Conservation (phyloP, 2,113 vertebrate species). For the Apteryx owenii region DNA sequence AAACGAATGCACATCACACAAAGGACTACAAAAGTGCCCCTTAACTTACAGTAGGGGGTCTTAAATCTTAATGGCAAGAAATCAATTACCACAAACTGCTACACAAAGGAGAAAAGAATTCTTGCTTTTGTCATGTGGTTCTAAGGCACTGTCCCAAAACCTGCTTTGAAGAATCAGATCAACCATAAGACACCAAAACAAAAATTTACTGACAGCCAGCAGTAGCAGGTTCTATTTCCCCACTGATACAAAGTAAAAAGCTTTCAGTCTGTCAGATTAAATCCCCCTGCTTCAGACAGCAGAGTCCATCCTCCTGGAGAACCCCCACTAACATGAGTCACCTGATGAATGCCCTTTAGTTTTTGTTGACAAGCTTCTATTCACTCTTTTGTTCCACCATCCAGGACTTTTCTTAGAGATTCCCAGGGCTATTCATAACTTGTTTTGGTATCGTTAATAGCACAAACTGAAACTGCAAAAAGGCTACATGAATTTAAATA, state of each 20-base stretch:
- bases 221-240: not conserved
- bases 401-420: rapidly evolving
- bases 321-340: not conserved
- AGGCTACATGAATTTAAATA: rapidly evolving
- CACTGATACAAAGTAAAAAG: not conserved
- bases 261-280: not conserved
- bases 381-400: not conserved
- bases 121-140: not conserved
- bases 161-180: not conserved
- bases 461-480: rapidly evolving
- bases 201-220: not conserved
- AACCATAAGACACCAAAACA: not conserved
- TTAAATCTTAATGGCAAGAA: not conserved
- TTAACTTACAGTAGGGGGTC: not conserved
- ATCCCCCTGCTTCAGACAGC: not conserved
- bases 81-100: not conserved
- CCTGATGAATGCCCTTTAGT: not conserved
- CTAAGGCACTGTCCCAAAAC: not conserved
- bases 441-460: rapidly evolving
- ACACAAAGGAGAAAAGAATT: not conserved
- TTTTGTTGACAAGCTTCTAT: not conserved
- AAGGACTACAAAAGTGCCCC: not conserved
- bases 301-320: not conserved
- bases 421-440: not conserved
- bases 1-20: not conserved